These are phyloP conservation scores for Eudemis profundana DNA, from an alignment of 2,888 invertebrate genomes.

Conservation along the genomic window DNA sequence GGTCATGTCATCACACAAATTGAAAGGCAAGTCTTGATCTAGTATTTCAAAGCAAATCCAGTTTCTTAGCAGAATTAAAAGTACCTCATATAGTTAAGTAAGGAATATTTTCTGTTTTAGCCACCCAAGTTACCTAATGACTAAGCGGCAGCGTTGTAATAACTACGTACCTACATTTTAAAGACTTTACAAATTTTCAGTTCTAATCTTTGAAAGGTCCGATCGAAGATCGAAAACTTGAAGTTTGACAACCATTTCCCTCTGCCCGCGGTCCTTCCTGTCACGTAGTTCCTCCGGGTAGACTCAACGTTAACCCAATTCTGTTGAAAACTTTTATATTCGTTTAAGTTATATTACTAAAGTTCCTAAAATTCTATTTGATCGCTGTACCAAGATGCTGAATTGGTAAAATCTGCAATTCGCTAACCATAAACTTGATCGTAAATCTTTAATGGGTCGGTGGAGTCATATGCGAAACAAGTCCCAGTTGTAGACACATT, in stretches of 20 bases:
- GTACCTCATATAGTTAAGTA: too few relatives aligned
- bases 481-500: neutral
- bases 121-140: too few relatives aligned
- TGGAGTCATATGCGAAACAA: neutral
- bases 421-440: neutral
- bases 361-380: slow-evolving; percentile 27
- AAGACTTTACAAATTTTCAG: slow-evolving; percentile 19
- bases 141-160: too few relatives aligned
- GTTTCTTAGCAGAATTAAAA: too few relatives aligned
- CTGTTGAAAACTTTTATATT: slow-evolving; percentile 37
- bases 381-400: slow-evolving; percentile 13
- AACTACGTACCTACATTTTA: too few relatives aligned
- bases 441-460: neutral
- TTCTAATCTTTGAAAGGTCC: slow-evolving; percentile 15
- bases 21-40: too few relatives aligned
- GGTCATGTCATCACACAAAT: too few relatives aligned
- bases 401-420: slow-evolving; percentile 4
- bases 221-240: slow-evolving; percentile 26
- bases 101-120: too few relatives aligned
- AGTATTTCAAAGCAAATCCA: too few relatives aligned
- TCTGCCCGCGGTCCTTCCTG: slow-evolving; percentile 35
- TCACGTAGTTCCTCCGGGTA: slow-evolving; percentile 38
- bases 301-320: slow-evolving; percentile 37
- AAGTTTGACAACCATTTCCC: slow-evolving; percentile 35
- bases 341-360: slow-evolving; percentile 38